A percentile compares a stretch with the other conserved stretches of the same genome.
phyloP scores from a whole-genome alignment of 2,888 invertebrate species.

The Andrena flavipes region DNA sequence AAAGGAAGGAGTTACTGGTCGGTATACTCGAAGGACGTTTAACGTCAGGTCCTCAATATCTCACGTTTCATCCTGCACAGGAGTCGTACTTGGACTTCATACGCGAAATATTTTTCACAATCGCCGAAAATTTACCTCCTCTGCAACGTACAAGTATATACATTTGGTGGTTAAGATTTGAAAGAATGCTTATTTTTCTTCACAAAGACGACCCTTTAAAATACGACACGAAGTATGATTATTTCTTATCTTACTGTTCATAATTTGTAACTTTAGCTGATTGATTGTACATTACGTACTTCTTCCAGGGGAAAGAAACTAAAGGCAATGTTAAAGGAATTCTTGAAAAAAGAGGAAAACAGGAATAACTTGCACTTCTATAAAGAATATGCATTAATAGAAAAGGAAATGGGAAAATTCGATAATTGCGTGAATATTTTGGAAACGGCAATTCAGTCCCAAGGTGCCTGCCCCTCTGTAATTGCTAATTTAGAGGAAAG shows the following conservation, averaged over 20 bases:
- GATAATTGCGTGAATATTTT: slow-evolving; percentile 86
- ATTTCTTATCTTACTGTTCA: neutral
- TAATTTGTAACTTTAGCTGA: neutral
- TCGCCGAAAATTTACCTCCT: slow-evolving; percentile 85
- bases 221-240: slow-evolving; percentile 73
- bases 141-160: slow-evolving; percentile 86
- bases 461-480: slow-evolving; percentile 71
- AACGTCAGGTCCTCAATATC: slow-evolving; percentile 87
- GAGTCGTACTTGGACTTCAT: slow-evolving; percentile 87
- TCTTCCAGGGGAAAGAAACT: slow-evolving; percentile 84
- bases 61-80: slow-evolving; percentile 87
- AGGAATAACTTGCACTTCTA: slow-evolving; percentile 87
- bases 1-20: slow-evolving; percentile 72
- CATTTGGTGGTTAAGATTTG: slow-evolving; percentile 89
- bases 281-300: neutral
- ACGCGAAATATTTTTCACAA: slow-evolving; percentile 85
- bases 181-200: slow-evolving; percentile 86
- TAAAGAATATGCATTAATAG: slow-evolving; percentile 88
- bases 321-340: slow-evolving; percentile 86
- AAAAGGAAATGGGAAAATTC: slow-evolving; percentile 86
- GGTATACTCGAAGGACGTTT: slow-evolving; percentile 83
- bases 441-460: slow-evolving; percentile 84
- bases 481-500: slow-evolving; percentile 77
- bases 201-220: slow-evolving; percentile 85
- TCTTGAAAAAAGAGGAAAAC: slow-evolving; percentile 86